Conservation (phyloP, 2,888 invertebrate species). For the Drosophila incognita region DNA sequence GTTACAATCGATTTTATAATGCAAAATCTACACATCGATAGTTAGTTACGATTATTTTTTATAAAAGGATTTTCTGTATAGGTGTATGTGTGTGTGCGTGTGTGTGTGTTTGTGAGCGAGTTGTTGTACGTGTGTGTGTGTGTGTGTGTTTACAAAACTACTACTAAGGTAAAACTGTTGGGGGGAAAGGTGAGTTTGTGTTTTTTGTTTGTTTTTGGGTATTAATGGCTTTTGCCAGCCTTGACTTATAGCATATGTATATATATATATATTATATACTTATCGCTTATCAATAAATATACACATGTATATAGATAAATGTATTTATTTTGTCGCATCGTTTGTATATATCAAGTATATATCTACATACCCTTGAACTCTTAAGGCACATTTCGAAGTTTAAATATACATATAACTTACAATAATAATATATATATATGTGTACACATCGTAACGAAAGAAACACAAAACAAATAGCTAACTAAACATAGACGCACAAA, state of each 20-base stretch:
- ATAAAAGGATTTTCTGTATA: conserved; percentile 1
- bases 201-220: conserved; percentile 30
- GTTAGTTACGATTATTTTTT: conserved; percentile 28
- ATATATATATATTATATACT: conserved; percentile 25
- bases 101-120: conserved; percentile 3
- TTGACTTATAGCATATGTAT: conserved; percentile 45
- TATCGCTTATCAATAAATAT: conserved; percentile 52
- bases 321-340: conserved; percentile 35
- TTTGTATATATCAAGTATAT: conserved; percentile 36
- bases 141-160: conserved; percentile 70
- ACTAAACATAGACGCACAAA: conserved; percentile 35
- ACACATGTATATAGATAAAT: conserved; percentile 37
- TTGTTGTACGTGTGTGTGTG: conserved; percentile 41
- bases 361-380: conserved; percentile 56
- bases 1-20: conserved; percentile 14
- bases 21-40: conserved; percentile 64
- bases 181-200: conserved; percentile 18
- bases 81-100: conserved; percentile 6
- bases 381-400: conserved; percentile 79
- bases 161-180: conserved; percentile 70
- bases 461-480: conserved; percentile 17
- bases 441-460: conserved; percentile 33
- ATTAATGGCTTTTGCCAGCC: conserved; percentile 31
- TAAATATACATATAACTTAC: conserved; percentile 51
- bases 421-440: conserved; percentile 40